Evolutionary conservation across 2,797 vertebrate genomes (phyloP).

Genomic region (Tolypeutes matacus): DNA sequence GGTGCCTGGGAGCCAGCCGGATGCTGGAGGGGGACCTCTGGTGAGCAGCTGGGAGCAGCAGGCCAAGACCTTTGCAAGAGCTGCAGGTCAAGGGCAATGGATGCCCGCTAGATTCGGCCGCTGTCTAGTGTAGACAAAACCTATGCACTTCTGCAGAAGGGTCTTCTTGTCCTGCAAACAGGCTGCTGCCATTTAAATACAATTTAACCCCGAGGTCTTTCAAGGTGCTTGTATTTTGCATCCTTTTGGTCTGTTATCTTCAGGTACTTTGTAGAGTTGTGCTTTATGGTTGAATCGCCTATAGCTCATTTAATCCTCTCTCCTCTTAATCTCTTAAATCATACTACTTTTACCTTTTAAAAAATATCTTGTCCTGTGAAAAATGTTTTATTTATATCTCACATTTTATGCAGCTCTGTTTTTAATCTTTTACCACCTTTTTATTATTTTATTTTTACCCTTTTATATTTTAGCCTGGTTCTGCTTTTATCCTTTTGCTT

Average conservation of each 20-base stretch:
- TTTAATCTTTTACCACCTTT: conserved; percentile 82
- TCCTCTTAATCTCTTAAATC: conserved; percentile 58
- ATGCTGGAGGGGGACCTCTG: not conserved
- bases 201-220: not conserved
- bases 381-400: conserved; percentile 81
- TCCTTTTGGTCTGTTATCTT: not conserved
- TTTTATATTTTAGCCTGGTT: conserved; percentile 80
- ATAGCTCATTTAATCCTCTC: conserved; percentile 5
- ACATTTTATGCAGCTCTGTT: conserved; percentile 68
- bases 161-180: conserved; percentile 5
- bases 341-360: conserved; percentile 45
- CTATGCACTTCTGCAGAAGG: not conserved
- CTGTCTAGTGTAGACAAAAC: not conserved
- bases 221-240: not conserved
- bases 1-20: not conserved
- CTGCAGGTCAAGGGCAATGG: not conserved
- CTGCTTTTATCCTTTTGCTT: conserved; percentile 79
- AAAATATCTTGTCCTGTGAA: conserved; percentile 69
- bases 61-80: not conserved
- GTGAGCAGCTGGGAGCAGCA: not conserved
- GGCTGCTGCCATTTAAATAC: not conserved
- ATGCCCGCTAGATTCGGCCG: not conserved
- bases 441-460: conserved; percentile 84
- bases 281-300: conserved; percentile 1
- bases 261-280: not conserved